Percentiles rank a stretch among this genome's conserved stretches.
Conservation (phyloP, 2,113 vertebrate genomes). For the Caretta caretta region DNA sequence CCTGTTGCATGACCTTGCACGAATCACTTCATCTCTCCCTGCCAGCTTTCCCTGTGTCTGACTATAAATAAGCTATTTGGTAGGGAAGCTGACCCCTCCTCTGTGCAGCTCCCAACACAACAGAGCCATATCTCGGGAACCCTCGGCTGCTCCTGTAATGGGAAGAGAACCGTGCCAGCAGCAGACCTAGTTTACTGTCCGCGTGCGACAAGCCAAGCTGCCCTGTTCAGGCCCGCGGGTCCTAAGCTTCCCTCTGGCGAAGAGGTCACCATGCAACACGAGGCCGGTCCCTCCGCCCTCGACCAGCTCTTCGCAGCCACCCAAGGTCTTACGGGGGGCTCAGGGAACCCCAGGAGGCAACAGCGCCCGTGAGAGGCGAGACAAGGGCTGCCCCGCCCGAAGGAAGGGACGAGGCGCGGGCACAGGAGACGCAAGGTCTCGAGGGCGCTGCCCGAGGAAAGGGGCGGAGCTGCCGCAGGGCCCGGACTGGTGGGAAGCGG, state of each 20-base stretch:
- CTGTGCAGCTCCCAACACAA: rapidly evolving
- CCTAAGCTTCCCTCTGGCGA: neutral
- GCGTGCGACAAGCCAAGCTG: neutral
- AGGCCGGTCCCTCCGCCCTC: neutral
- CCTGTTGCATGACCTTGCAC: rapidly evolving
- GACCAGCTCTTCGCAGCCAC: too few relatives aligned
- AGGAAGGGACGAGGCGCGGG: too few relatives aligned
- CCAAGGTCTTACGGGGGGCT: too few relatives aligned
- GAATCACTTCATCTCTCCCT: rapidly evolving
- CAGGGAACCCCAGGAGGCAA: neutral
- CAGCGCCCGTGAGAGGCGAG: neutral
- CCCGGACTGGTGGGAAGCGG: rapidly evolving
- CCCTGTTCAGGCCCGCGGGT: too few relatives aligned
- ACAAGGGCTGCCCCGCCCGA: neutral
- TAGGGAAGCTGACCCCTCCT: rapidly evolving
- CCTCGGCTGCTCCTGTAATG: neutral
- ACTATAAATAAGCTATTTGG: neutral
- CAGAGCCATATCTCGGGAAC: neutral
- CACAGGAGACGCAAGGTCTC: neutral
- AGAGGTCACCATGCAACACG: neutral
- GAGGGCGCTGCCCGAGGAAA: neutral
- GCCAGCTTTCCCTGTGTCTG: rapidly evolving
- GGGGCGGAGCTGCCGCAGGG: neutral
- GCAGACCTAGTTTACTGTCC: neutral
- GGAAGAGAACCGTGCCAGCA: too few relatives aligned